These are phyloP conservation scores for Oscheius sp. DNA, from an alignment of 2,888 invertebrate species.

Conservation along the genomic window DNA sequence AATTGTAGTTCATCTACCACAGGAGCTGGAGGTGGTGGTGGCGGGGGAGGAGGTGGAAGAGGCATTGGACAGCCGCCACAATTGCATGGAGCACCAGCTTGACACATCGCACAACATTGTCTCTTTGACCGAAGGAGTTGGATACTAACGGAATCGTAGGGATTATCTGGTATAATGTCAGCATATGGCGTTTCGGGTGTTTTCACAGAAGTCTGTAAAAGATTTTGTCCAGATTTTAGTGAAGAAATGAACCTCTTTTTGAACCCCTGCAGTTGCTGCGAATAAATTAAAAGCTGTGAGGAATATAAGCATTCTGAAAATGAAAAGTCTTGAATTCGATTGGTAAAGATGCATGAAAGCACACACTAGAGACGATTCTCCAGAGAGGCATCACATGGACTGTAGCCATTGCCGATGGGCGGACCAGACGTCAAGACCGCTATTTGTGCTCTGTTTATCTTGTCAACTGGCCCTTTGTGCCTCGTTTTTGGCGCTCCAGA, in stretches of 20 bases:
- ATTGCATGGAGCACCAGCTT: conserved; percentile 43
- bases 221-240: not conserved
- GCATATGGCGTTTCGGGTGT: not conserved
- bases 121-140: conserved; percentile 38
- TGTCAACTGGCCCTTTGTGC: conserved; percentile 30
- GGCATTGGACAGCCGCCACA: conserved; percentile 50
- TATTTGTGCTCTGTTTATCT: conserved; percentile 31
- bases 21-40: conserved; percentile 29
- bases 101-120: conserved; percentile 59
- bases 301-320: conserved; percentile 19
- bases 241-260: not conserved
- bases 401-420: conserved; percentile 20
- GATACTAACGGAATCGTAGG: conserved; percentile 2
- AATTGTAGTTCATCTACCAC: not conserved
- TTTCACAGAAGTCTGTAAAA: not conserved
- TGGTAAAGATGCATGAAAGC: not conserved
- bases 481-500: conserved; percentile 26
- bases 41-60: conserved; percentile 31
- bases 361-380: not conserved
- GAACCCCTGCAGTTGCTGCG: conserved; percentile 9
- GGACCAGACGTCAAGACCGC: conserved; percentile 23
- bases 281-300: conserved; percentile 15
- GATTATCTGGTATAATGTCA: not conserved
- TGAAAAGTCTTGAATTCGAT: not conserved
- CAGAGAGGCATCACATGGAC: not conserved